Evolutionary conservation across 2,888 invertebrate genomes (phyloP).

Genomic region (Drosophila recens): DNA sequence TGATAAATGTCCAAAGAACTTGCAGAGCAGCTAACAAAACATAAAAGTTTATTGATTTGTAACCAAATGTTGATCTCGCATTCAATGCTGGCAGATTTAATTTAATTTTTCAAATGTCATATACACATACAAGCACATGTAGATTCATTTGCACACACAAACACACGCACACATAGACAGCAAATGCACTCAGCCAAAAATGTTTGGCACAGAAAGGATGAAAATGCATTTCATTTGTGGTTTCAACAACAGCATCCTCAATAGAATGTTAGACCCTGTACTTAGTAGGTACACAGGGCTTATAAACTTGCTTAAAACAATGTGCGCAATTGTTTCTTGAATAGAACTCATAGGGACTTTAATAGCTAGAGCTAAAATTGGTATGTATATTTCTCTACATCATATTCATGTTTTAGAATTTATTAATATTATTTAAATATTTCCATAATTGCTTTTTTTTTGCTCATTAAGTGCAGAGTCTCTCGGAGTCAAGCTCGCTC

Average conservation of each 20-base stretch:
- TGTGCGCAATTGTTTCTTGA: neutral
- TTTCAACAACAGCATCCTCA: slow-evolving; percentile 19
- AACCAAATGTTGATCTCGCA: slow-evolving; percentile 56
- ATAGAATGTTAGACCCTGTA: neutral
- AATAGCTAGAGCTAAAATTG: no score
- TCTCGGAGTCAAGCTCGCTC: neutral
- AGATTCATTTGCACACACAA: neutral
- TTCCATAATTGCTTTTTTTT: neutral
- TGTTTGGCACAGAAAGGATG: slow-evolving; percentile 16
- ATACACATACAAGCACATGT: slow-evolving; percentile 5
- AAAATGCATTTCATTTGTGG: slow-evolving; percentile 51
- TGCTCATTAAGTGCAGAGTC: neutral
- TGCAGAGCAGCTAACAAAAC: slow-evolving; percentile 32
- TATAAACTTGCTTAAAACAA: neutral
- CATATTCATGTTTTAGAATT: no score
- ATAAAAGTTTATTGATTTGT: slow-evolving; percentile 61
- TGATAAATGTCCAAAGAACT: slow-evolving; percentile 21
- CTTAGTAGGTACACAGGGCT: neutral
- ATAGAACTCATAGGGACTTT: no score
- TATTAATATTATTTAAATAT: neutral
- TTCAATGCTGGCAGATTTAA: slow-evolving; percentile 43
- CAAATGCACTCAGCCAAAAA: slow-evolving; percentile 28
- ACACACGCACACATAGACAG: neutral
- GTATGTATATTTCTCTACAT: no score
- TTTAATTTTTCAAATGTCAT: slow-evolving; percentile 47